These are phyloP conservation scores for Achroia grisella DNA, from an alignment of 1,140 invertebrate species.

Conservation along the genomic window DNA sequence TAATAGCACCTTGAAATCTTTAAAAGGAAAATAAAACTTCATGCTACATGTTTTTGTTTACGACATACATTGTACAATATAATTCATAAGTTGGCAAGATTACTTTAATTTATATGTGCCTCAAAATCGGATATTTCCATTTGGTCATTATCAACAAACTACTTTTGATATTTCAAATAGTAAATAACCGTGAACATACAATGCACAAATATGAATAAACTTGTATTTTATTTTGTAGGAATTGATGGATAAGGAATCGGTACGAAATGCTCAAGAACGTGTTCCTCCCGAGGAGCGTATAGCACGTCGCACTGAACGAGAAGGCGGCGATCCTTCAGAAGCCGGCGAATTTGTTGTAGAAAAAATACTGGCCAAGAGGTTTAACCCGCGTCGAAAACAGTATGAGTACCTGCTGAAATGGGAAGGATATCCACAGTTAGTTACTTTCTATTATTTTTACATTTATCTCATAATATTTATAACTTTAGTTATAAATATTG, in stretches of 20 bases:
- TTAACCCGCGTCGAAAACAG: conserved; percentile 83
- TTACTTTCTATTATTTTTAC: conserved; percentile 15
- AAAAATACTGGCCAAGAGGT: conserved; percentile 86
- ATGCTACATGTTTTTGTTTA: too few species aligned
- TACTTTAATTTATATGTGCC: too few species aligned
- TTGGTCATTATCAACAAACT: too few species aligned
- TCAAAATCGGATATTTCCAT: too few species aligned
- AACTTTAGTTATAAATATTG: not conserved
- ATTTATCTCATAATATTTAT: not conserved
- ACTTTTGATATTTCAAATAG: too few species aligned
- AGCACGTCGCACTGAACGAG: conserved; percentile 58
- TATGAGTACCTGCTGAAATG: conserved; percentile 89
- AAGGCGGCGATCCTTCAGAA: conserved; percentile 55
- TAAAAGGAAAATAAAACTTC: too few species aligned
- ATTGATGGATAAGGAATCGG: conserved; percentile 33
- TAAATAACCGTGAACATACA: too few species aligned
- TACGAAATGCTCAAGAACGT: conserved; percentile 60
- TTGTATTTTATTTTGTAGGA: conserved; percentile 17
- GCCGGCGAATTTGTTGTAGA: conserved; percentile 80
- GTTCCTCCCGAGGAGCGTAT: conserved; percentile 64
- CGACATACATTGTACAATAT: too few species aligned
- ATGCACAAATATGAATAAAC: too few species aligned
- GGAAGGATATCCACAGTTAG: conserved; percentile 84
- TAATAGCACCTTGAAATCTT: too few species aligned
- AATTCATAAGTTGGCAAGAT: too few species aligned